Base-by-base conservation (phyloP, 2,113 vertebrate species). In the Sebastes fasciatus region DNA sequence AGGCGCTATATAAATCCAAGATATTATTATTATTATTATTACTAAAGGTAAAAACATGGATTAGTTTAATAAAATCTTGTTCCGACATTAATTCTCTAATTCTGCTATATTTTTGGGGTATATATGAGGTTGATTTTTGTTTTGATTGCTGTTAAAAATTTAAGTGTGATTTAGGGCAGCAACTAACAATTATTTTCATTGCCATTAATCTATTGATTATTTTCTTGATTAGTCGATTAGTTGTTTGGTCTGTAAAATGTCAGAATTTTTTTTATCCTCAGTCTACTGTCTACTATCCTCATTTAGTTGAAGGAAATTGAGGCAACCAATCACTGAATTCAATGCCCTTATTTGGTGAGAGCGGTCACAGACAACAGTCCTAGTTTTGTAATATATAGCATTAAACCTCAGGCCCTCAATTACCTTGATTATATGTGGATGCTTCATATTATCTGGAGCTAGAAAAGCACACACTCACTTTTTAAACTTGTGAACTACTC, bases 381-480 rank as follows among this genome's bases (percentile, higher is more conserved):
- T 6, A 51, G 4, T 68, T 57, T 4, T 5, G 43, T 57, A 19
- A 55, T 46, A 12, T 51, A 49, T 16, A 48, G 23, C 23, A 54
- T 4, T 58, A 5, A 62, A 40, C 12, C 23, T 26, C 7, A 19
- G 21, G 46, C 67, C 51, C 34, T 69, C 23, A 26, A 19, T 40
- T 34, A 74, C 12, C 21, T 74, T 45, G 6, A 45, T 62, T 48
- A 54, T 34, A 52, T 17, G 6, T 57, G 6, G 3, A 57, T 64
- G 17, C 16, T 40, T 45, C 14, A 48, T 40, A 12, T 58, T 9
- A 51, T 74, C 3, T n/a, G 7, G 9, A 52, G 42, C n/a, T 10
- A 43, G 26, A 51, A 74, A 66, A 69, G n/a, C 45, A 54, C 65
- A 54, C 10, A 67, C 67, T 83, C 26, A 55, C 49, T 71, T 82